Evolutionary conservation across 1,140 invertebrate species (phyloP), one percentile per base, ranked within the genome.

Genomic region (Lepidurus arcticus): DNA sequence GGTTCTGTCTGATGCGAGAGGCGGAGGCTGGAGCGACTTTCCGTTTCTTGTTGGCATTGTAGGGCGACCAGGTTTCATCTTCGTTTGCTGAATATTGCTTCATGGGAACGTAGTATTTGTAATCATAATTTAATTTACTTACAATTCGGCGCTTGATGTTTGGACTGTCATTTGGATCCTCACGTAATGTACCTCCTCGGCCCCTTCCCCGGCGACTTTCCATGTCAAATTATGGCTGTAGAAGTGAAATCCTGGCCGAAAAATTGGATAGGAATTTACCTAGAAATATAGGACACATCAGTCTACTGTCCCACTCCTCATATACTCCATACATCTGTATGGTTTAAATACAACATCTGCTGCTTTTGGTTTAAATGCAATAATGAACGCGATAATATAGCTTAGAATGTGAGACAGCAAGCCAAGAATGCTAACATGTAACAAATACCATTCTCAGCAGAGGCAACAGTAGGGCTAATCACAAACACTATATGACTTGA

Each of bases 171-270:
- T 65, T 65, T 65, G 53, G 6, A 65, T 65, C 53, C 13, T 65
- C 53, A 5, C 53, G 53, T 65, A 65, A 65, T 16, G n/a, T n/a
- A 13, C 53, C 53, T 1, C 53, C 53, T 16, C 53, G 53, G 13
- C 53, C 53, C 53, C 53, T 65, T 65, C 53, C 53, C 53, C 53
- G 53, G 53, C 53, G 53, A 65, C 53, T 21, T 7, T 65, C 53
- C 53, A 65, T 65, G 0, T 65, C 53, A n/a, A 11, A 65, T 65
- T 9, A 11, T 16, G 13, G 1, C 21, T 65, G 13, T 16, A 21
- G 53, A 5, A 65, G 13, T 65, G 34, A 34, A 34, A 65, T 13
- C 9, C 13, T 65, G 4, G 53, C 21, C 53, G 16, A 7, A 65
- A 13, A 65, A 13, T 0, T 65, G 4, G 34, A 34, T 4, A 26